phyloP scores from a whole-genome alignment of 2,113 vertebrate species.

The Panurus biarmicus region DNA sequence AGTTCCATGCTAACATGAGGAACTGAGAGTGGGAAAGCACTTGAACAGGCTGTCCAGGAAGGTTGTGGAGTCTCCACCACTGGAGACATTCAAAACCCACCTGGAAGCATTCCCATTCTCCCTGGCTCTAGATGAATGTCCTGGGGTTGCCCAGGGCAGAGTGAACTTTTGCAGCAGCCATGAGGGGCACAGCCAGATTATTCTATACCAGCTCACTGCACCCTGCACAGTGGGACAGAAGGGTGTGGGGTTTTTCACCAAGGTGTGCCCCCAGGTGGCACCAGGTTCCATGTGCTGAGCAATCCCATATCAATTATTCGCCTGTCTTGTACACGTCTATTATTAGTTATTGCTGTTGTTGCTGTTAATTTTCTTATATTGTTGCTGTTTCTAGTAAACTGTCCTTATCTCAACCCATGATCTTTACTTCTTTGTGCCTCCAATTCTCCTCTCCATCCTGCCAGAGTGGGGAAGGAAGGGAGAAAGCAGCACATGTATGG shows the following conservation, averaged over 20 bases:
- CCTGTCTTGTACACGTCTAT: not conserved
- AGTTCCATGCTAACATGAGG: not conserved
- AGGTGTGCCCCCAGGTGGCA: too few relatives aligned
- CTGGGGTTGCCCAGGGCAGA: not conserved
- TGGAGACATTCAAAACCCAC: not conserved
- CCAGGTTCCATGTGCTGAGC: rapidly evolving
- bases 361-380: not conserved
- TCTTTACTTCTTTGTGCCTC: not conserved
- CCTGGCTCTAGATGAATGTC: not conserved
- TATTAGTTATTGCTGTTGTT: not conserved
- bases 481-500: not conserved
- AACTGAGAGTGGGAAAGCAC: not conserved
- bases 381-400: not conserved
- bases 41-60: not conserved
- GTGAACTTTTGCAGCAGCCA: not conserved
- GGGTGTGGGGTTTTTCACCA: rapidly evolving
- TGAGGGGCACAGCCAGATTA: not conserved
- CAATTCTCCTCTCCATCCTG: not conserved
- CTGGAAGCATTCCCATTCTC: rapidly evolving
- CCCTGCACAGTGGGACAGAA: not conserved
- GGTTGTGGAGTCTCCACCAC: not conserved
- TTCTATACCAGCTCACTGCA: rapidly evolving
- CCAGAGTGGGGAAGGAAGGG: not conserved
- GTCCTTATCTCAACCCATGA: not conserved
- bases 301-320: rapidly evolving